Evolutionary conservation across 2,113 vertebrate species (phyloP), one percentile per base, ranked within the genome.

Genomic region (Crypturellus undulatus): DNA sequence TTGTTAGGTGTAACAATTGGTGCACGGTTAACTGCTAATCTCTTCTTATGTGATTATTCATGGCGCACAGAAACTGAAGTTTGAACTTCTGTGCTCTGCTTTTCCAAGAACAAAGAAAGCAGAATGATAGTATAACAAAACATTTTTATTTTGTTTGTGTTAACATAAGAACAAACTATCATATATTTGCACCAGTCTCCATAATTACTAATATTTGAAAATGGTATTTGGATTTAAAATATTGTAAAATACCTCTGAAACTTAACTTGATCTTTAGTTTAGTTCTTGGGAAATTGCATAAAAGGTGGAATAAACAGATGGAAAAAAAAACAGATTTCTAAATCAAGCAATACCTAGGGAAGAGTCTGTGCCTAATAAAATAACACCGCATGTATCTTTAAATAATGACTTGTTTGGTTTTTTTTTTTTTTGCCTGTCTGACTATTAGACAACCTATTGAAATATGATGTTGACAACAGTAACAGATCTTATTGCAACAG

Each of bases 1-100:
- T 45, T 87, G 18, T 58, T 95, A 67, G 67, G 49, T 67, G 21
- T 73, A 94, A 90, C 63, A 89, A 16, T 47, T 73, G 49, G 49
- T 71, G 28, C 42, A 54, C 47, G 92, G 71, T 92, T 94, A 59
- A 51, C 9, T 72, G 93, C 36, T 85, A 78, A 82, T 94, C 81
- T 83, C 54, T 21, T 87, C 25, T 36, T 89, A 81, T 28, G 54
- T 0, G 9, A 32, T 84, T 96, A 79, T 12, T 54, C 56, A 40
- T 16, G 59, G 24, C 89, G 51, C 59, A 82, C 19, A 80, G 52
- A 84, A 89, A 77, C 19, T 43, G 45, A 85, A 54, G 45, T n/a
- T 80, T 83, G 49, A 67, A 73, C 77, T 90, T 92, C 49, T 38
- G 9, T 87, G 7, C 38, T 91, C 89, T 87, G 32, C 54, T 72